Conservation (phyloP, 2,888 invertebrate genomes). For the Odontomyia ornata region DNA sequence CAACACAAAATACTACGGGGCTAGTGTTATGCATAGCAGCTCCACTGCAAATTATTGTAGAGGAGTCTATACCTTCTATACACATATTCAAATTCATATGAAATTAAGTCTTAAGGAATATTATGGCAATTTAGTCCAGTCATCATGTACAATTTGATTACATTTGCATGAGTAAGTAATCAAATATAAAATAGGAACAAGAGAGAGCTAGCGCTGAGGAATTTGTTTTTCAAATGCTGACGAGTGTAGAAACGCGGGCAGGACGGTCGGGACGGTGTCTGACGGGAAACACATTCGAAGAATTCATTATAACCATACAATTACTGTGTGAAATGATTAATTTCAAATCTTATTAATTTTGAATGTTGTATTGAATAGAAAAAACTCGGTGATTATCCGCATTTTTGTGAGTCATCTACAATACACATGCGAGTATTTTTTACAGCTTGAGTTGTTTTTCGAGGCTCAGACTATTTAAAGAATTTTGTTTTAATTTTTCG, state of each 20-base stretch:
- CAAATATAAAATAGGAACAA: constrained; percentile 31
- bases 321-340: background rate
- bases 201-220: background rate
- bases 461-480: too few species aligned
- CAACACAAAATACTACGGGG: background rate
- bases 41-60: constrained; percentile 21
- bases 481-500: too few species aligned
- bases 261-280: background rate
- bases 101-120: constrained; percentile 41
- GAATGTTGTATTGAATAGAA: background rate
- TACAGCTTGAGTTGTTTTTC: too few species aligned
- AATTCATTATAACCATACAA: background rate
- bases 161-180: constrained; percentile 42
- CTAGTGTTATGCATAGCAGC: background rate
- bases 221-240: background rate
- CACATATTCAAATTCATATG: constrained; percentile 39
- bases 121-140: constrained; percentile 44
- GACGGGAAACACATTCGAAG: background rate
- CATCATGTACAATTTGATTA: constrained; percentile 44
- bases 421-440: too few species aligned
- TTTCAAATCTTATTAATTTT: constrained; percentile 30
- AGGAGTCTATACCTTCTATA: background rate
- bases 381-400: constrained; percentile 7
- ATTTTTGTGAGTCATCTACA: constrained; percentile 1
- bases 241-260: background rate